Percentiles rank a stretch among this genome's conserved stretches.
phyloP scores from a whole-genome alignment of 2,888 invertebrate genomes.

The Corbicula japonica region DNA sequence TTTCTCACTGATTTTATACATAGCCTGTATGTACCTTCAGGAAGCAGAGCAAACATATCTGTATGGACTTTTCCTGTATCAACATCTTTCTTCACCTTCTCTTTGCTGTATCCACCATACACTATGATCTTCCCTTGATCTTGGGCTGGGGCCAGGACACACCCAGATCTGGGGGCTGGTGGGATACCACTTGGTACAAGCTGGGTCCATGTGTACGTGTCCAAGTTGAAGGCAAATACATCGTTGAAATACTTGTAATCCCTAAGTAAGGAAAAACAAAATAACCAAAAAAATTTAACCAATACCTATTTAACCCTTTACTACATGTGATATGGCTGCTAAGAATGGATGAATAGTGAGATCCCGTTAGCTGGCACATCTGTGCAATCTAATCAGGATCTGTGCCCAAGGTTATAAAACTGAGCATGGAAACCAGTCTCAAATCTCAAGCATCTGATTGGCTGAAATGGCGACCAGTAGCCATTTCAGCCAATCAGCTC shows the following conservation, averaged over 20 bases:
- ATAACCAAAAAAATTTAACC: too few species aligned
- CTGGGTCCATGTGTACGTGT: constrained; percentile 92
- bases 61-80: constrained; percentile 91
- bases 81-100: constrained; percentile 91
- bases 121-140: constrained; percentile 89
- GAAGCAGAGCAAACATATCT: constrained; percentile 89
- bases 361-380: too few species aligned
- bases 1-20: neutral
- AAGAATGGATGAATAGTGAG: too few species aligned
- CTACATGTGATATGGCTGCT: too few species aligned
- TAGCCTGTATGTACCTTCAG: constrained; percentile 75
- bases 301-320: too few species aligned
- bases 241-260: constrained; percentile 97
- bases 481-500: too few species aligned
- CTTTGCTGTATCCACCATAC: constrained; percentile 93
- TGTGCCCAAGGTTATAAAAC: too few species aligned
- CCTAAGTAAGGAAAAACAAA: constrained; percentile 83
- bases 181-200: constrained; percentile 89
- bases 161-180: constrained; percentile 92
- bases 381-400: too few species aligned
- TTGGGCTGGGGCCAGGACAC: constrained; percentile 90
- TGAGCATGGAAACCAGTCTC: too few species aligned
- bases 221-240: constrained; percentile 92
- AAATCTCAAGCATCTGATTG: too few species aligned
- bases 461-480: too few species aligned